A percentile compares a stretch with the other conserved stretches of the same genome.
phyloP scores from a whole-genome alignment of 2,797 vertebrate species.

The Chromobotia macracanthus region DNA sequence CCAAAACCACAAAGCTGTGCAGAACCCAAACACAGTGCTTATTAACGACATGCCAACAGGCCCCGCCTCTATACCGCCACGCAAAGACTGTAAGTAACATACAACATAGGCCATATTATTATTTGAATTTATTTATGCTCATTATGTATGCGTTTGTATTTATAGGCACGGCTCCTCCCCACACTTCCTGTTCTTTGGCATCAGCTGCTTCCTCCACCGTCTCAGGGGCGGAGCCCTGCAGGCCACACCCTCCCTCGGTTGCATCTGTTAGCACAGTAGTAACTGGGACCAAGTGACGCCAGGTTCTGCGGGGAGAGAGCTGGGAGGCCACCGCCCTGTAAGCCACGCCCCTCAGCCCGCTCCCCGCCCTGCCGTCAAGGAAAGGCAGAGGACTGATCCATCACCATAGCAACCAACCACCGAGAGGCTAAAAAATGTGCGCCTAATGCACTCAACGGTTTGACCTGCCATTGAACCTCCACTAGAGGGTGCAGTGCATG shows the following conservation, averaged over 20 bases:
- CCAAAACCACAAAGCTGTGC: constrained; percentile 49
- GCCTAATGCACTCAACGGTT: constrained; percentile 41
- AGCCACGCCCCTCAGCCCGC: constrained; percentile 61
- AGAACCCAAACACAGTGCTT: constrained; percentile 70
- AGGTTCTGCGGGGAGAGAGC: constrained; percentile 79
- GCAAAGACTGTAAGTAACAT: constrained; percentile 89
- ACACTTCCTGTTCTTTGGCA: constrained; percentile 89
- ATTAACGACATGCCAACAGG: constrained; percentile 79
- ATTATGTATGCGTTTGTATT: constrained; percentile 29
- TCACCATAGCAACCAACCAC: constrained; percentile 57
- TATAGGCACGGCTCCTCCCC: constrained; percentile 77
- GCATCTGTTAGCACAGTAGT: constrained; percentile 88
- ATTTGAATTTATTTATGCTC: no score
- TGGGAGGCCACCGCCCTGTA: constrained; percentile 80
- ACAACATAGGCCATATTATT: no score
- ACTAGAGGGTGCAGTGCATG: constrained; percentile 48
- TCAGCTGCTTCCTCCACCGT: constrained; percentile 81
- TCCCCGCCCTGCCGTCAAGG: constrained; percentile 61
- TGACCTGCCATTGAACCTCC: constrained; percentile 48
- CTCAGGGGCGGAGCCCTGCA: constrained; percentile 83
- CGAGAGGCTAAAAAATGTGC: constrained; percentile 48
- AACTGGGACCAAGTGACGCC: constrained; percentile 93
- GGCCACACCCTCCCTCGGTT: constrained; percentile 84
- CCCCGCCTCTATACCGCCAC: constrained; percentile 70
- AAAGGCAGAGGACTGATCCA: constrained; percentile 63